Evolutionary conservation across 2,113 vertebrate species (phyloP), one percentile per base, ranked within the genome.

Genomic region (Osmerus mordax): DNA sequence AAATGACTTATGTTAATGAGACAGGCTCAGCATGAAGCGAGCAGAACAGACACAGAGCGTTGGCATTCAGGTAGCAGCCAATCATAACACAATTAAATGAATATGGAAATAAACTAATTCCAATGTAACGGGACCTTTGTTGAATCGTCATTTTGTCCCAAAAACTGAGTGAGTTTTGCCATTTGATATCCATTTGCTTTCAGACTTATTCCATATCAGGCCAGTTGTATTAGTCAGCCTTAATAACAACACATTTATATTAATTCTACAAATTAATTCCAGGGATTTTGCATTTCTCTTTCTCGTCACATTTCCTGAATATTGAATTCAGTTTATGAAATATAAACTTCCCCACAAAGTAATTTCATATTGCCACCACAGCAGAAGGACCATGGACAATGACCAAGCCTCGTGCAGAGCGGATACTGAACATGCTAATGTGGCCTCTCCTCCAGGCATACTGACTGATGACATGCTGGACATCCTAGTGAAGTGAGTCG

Each of bases 1-100:
- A 14, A 68, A 79, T 74, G 54, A 76, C 54, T 52, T 73, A 73
- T 47, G 51, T 63, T 75, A 73, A 83, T 73, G 67, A 69, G 21
- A 16, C 29, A 63, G 53, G 32, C 69, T 63, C 75, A 76, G 66
- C 11, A 21, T 52, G 54, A 70, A 61, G 69, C 74, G 56, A 65
- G 67, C 19, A 68, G 60, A 69, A 76, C 72, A 78, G 53, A 79
- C 51, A 56, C 68, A 6, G 28, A 58, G 58, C 53, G 71, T 59
- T 55, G 71, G 60, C 28, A 67, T 78, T 78, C 67, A 65, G 76
- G 73, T 73, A 64, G 64, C 53, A 19, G 74, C 55, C 77, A 81
- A 84, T 81, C 53, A 77, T 72, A 74, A 76, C 55, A 71, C 65
- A 78, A 74, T 85, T 73, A 76, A 72, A 72, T 83, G 72, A 68